phyloP scores from a whole-genome alignment of 2,113 vertebrate species.

The Prietella phreatophila region DNA sequence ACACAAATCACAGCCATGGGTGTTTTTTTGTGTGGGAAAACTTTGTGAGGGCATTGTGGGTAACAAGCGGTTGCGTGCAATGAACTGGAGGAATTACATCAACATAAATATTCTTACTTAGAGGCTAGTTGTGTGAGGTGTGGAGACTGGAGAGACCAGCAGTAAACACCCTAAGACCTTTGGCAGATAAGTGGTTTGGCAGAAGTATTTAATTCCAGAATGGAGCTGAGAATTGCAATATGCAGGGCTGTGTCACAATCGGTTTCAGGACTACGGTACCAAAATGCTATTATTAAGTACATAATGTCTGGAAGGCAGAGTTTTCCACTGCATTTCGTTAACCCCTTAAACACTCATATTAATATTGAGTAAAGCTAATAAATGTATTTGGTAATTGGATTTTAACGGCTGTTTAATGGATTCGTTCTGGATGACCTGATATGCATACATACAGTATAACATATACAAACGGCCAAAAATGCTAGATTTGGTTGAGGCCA shows the following conservation, averaged over 20 bases:
- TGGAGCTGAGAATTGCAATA: background rate
- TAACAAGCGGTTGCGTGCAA: slow-evolving; percentile 13
- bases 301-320: background rate
- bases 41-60: background rate
- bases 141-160: background rate
- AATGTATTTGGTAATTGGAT: background rate
- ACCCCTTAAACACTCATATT: background rate
- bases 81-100: slow-evolving; percentile 12
- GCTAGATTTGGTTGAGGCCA: too few relatives aligned
- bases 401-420: background rate
- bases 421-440: background rate
- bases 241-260: background rate
- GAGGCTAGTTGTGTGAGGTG: background rate
- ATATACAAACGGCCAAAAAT: background rate
- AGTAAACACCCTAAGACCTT: background rate
- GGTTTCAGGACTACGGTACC: background rate
- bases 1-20: slow-evolving; percentile 34
- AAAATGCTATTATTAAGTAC: background rate
- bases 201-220: background rate
- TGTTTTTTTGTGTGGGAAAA: slow-evolving; percentile 23
- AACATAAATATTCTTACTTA: slow-evolving; percentile 21
- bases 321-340: background rate
- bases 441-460: background rate
- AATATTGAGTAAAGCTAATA: background rate
- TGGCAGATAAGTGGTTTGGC: background rate